Percentiles rank a stretch among this genome's conserved stretches.
These are phyloP conservation scores for Muschampia plurimacula DNA, from an alignment of 2,888 invertebrate species.

Conservation along the genomic window DNA sequence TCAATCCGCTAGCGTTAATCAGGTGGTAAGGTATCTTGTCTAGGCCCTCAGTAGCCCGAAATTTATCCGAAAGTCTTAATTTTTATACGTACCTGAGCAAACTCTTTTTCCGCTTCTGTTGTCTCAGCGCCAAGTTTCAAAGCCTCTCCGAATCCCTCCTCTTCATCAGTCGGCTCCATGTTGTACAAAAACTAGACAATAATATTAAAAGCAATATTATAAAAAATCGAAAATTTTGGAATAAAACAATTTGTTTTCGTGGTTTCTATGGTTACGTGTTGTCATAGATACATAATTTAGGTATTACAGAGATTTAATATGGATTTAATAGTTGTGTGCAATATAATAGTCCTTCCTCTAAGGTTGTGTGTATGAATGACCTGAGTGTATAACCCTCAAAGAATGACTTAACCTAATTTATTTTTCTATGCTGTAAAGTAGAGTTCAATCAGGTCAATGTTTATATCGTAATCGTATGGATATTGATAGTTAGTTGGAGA, in stretches of 20 bases:
- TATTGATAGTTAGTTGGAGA: too few species aligned
- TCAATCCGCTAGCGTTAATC: background rate
- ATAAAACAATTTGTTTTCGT: constrained; percentile 37
- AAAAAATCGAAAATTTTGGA: constrained; percentile 44
- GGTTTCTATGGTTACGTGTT: constrained; percentile 49
- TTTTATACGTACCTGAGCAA: constrained; percentile 60
- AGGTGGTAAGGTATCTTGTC: too few species aligned
- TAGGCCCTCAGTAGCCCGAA: too few species aligned
- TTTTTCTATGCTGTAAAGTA: too few species aligned
- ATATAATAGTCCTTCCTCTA: too few species aligned
- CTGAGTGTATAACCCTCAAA: too few species aligned
- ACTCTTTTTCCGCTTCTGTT: constrained; percentile 77
- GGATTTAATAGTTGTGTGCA: too few species aligned
- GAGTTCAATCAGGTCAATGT: too few species aligned
- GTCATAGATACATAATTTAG: background rate
- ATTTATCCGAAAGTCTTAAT: background rate
- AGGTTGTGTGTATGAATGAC: too few species aligned
- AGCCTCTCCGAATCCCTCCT: constrained; percentile 65
- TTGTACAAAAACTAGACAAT: constrained; percentile 39
- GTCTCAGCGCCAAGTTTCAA: constrained; percentile 70
- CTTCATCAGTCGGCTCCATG: constrained; percentile 61
- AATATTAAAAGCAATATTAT: constrained; percentile 47
- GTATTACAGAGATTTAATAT: too few species aligned
- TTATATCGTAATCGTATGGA: too few species aligned
- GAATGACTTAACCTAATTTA: too few species aligned